Conservation (phyloP, 2,113 vertebrate species). For the Danionella cerebrum region DNA sequence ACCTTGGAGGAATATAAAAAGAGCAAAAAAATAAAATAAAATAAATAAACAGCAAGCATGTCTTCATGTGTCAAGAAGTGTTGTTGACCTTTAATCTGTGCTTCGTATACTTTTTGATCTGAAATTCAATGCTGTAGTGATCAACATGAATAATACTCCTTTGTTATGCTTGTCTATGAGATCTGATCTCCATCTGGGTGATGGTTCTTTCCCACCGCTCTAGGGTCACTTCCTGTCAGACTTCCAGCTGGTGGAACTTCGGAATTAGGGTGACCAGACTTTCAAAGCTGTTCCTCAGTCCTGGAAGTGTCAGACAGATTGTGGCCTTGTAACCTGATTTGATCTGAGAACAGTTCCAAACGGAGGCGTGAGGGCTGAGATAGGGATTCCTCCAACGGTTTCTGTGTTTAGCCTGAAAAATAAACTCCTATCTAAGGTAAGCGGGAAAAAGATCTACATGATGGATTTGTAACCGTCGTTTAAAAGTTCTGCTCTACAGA, state of each 20-base stretch:
- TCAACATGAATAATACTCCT: no score
- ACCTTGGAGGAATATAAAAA: not conserved
- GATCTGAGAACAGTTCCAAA: constrained; percentile 47
- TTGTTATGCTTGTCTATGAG: not conserved
- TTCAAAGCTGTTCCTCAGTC: constrained; percentile 45
- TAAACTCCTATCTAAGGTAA: no score
- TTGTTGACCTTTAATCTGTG: not conserved
- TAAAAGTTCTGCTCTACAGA: no score
- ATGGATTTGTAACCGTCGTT: no score
- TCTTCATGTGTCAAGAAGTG: not conserved
- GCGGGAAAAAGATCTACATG: no score
- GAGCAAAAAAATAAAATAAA: not conserved
- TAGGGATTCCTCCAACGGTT: no score
- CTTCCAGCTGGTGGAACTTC: constrained; percentile 25
- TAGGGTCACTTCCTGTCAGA: constrained; percentile 13
- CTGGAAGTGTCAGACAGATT: no score
- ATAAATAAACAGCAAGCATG: not conserved
- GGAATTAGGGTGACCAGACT: constrained; percentile 50
- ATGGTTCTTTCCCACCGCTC: not conserved
- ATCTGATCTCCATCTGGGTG: not conserved
- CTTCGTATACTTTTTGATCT: no score
- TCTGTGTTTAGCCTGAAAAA: no score
- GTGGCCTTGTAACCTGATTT: constrained; percentile 55
- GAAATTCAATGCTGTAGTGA: no score
- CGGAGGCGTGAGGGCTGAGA: no score